Conservation (phyloP, 2,113 vertebrate genomes). For the Macrotis lagotis region DNA sequence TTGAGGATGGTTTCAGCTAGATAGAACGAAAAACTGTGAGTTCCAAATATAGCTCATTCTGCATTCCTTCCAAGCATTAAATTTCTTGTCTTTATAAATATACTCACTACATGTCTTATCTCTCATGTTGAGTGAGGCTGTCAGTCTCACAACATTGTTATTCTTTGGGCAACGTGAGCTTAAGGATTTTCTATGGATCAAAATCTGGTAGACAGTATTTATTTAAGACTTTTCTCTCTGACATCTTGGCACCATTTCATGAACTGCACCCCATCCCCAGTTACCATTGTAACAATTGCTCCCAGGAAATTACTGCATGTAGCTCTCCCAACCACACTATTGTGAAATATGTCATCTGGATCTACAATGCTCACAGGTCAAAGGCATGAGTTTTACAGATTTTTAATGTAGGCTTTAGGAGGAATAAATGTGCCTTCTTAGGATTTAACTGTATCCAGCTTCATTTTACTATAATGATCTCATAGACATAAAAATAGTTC, state of each 20-base stretch:
- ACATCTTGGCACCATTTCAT: background rate
- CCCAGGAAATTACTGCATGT: too few species aligned
- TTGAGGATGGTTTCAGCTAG: conserved; percentile 92
- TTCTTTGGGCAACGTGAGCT: conserved; percentile 90
- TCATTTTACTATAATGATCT: conserved; percentile 25
- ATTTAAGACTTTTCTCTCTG: conserved; percentile 70
- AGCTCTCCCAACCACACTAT: too few species aligned
- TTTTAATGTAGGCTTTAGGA: conserved; percentile 18
- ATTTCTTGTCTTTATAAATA: conserved; percentile 96
- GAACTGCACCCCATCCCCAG: too few species aligned
- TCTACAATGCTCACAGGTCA: too few species aligned
- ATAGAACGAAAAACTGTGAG: conserved; percentile 94
- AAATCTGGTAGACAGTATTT: conserved; percentile 95
- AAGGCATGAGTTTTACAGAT: background rate
- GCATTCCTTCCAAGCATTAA: conserved; percentile 94
- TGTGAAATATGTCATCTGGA: too few species aligned
- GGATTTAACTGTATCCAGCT: conserved; percentile 6
- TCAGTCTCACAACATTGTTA: conserved; percentile 90
- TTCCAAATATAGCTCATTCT: conserved; percentile 91
- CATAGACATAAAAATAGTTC: conserved; percentile 27
- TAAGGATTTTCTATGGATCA: conserved; percentile 90
- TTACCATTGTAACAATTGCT: too few species aligned
- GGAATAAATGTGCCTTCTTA: conserved; percentile 6
- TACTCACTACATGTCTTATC: conserved; percentile 94
- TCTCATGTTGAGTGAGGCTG: conserved; percentile 90